These are phyloP conservation scores for Phortica variegata DNA, from an alignment of 1,140 invertebrate genomes.

Conservation along the genomic window DNA sequence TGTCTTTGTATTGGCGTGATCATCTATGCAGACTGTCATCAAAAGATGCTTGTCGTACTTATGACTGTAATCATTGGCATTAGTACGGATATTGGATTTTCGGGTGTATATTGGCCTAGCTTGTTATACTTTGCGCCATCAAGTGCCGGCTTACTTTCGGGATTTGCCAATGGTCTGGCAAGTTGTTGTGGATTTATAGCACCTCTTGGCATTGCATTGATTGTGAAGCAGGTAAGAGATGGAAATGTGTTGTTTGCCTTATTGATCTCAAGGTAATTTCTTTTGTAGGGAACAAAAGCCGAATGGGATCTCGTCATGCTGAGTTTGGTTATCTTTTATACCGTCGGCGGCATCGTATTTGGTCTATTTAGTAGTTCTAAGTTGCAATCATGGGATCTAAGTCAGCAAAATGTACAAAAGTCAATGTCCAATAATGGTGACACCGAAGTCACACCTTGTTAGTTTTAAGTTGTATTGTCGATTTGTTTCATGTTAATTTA, in stretches of 20 bases:
- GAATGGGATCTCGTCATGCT: conserved; percentile 41
- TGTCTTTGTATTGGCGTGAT: conserved; percentile 21
- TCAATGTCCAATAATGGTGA: too few relatives aligned
- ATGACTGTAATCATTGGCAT: conserved; percentile 32
- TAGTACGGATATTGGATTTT: conserved; percentile 37
- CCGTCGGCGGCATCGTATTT: conserved; percentile 32
- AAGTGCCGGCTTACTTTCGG: conserved; percentile 40
- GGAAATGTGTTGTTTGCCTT: neutral
- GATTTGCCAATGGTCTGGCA: conserved; percentile 35
- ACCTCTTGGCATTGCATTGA: conserved; percentile 23
- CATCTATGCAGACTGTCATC: conserved; percentile 19
- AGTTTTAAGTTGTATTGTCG: too few relatives aligned
- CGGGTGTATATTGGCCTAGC: conserved; percentile 42
- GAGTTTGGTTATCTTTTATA: conserved; percentile 24
- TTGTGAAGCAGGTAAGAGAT: conserved; percentile 36
- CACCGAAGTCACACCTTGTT: too few relatives aligned
- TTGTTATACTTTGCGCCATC: conserved; percentile 44
- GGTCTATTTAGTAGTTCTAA: conserved; percentile 30
- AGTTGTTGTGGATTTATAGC: conserved; percentile 41
- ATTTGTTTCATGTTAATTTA: too few relatives aligned
- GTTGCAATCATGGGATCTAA: conserved; percentile 37
- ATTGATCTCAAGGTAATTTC: neutral
- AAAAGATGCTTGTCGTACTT: conserved; percentile 27
- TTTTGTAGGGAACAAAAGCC: conserved; percentile 31
- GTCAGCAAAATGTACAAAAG: conserved; percentile 4